Conservation (phyloP, 2,113 vertebrate species). For the Pluvianellus socialis region DNA sequence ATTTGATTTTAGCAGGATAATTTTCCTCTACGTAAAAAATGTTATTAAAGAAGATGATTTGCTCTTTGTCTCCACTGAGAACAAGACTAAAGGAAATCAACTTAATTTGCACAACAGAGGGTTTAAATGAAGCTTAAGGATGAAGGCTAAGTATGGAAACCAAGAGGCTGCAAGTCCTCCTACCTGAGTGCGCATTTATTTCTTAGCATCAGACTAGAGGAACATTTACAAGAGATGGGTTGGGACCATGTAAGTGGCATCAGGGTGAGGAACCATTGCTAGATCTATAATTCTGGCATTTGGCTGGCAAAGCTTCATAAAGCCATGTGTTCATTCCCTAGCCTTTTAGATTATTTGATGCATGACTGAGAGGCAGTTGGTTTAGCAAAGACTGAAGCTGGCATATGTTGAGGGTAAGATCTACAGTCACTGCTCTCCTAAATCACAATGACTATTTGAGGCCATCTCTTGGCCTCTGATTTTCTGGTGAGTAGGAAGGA, state of each 20-base stretch:
- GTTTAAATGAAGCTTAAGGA: neutral
- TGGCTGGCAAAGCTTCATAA: neutral
- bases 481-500: neutral
- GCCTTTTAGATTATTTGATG: neutral
- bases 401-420: accelerated
- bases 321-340: accelerated
- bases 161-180: neutral
- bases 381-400: neutral
- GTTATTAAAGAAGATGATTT: neutral
- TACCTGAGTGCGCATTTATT: neutral
- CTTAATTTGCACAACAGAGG: neutral
- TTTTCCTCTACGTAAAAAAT: neutral
- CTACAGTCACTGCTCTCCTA: neutral
- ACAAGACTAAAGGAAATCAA: neutral
- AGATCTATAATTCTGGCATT: neutral
- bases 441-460: neutral
- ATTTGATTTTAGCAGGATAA: neutral
- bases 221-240: neutral
- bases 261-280: neutral
- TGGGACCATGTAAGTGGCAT: accelerated
- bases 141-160: neutral
- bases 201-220: too few relatives aligned
- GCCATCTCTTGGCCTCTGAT: neutral
- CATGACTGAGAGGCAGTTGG: accelerated
- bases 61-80: neutral